A percentile compares a stretch with the other conserved stretches of the same genome.
Conservation (phyloP, 1,140 invertebrate genomes). For the Pygmarrhopalites habei region DNA sequence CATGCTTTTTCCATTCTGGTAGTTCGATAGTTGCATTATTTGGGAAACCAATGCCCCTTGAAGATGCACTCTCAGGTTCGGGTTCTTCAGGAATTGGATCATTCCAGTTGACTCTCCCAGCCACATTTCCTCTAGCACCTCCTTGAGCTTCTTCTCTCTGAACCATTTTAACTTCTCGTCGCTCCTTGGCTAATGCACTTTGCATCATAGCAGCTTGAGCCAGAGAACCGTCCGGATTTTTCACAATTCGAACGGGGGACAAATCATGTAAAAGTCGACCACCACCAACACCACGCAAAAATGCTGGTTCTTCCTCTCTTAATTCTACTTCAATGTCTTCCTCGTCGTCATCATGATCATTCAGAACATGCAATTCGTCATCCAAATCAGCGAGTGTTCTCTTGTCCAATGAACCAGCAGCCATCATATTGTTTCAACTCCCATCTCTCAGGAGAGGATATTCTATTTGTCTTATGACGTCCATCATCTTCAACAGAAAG, state of each 20-base stretch:
- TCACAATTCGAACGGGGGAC: conserved; percentile 92
- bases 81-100: conserved; percentile 77
- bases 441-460: conserved; percentile 93
- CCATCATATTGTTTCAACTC: conserved; percentile 83
- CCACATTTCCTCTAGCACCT: conserved; percentile 44
- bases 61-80: conserved; percentile 44
- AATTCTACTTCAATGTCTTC: conserved; percentile 99
- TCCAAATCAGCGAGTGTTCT: conserved; percentile 87
- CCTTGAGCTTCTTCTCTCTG: conserved; percentile 68
- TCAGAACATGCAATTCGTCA: conserved; percentile 68
- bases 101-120: conserved; percentile 84
- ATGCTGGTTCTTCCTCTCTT: conserved; percentile 96
- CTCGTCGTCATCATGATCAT: conserved; percentile 83
- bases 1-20: conserved; percentile 98
- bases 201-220: conserved; percentile 99
- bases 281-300: conserved; percentile 74
- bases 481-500: conserved; percentile 65
- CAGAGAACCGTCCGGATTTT: conserved; percentile 97
- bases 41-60: conserved; percentile 65
- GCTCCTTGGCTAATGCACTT: conserved; percentile 91
- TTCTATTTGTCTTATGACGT: conserved; percentile 72
- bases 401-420: conserved; percentile 73
- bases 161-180: conserved; percentile 86
- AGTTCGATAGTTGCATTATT: conserved; percentile 66
- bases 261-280: conserved; percentile 82